Percentiles rank a stretch among this genome's conserved stretches.
Conservation (phyloP, 2,797 vertebrate genomes). For the Gymnodraco acuticeps region DNA sequence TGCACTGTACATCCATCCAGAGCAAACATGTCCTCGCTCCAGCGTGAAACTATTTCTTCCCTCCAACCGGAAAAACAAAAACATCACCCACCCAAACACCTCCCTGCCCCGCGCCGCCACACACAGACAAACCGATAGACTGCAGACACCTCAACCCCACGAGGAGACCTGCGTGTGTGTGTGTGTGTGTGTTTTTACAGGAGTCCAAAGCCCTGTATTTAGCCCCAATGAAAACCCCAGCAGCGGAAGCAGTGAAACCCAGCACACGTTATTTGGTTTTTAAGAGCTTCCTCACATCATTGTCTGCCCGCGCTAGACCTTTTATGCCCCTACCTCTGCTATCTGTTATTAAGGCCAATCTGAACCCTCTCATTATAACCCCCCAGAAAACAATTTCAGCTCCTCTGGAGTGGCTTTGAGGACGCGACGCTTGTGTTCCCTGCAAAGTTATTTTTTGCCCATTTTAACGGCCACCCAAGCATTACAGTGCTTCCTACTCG, state of each 20-base stretch:
- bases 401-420: conserved; percentile 76
- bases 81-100: conserved; percentile 64
- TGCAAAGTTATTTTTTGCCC: conserved; percentile 74
- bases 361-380: conserved; percentile 80
- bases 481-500: conserved; percentile 67
- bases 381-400: conserved; percentile 74
- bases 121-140: conserved; percentile 71
- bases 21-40: conserved; percentile 16
- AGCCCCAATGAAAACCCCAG: conserved; percentile 78
- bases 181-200: conserved; percentile 70
- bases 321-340: conserved; percentile 80
- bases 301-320: conserved; percentile 80
- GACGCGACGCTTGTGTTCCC: conserved; percentile 61
- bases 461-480: conserved; percentile 81
- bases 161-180: conserved; percentile 62
- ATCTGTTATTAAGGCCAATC: conserved; percentile 85
- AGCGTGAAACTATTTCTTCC: conserved; percentile 15
- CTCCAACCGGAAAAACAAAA: conserved; percentile 65
- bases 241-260: conserved; percentile 82
- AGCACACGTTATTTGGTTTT: conserved; percentile 81
- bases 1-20: conserved; percentile 24
- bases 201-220: conserved; percentile 83
- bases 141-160: conserved; percentile 69
- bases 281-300: conserved; percentile 84
- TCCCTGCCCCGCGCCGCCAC: conserved; percentile 59